Conservation (phyloP, 2,888 invertebrate genomes). For the Gasteruption jaculator region DNA sequence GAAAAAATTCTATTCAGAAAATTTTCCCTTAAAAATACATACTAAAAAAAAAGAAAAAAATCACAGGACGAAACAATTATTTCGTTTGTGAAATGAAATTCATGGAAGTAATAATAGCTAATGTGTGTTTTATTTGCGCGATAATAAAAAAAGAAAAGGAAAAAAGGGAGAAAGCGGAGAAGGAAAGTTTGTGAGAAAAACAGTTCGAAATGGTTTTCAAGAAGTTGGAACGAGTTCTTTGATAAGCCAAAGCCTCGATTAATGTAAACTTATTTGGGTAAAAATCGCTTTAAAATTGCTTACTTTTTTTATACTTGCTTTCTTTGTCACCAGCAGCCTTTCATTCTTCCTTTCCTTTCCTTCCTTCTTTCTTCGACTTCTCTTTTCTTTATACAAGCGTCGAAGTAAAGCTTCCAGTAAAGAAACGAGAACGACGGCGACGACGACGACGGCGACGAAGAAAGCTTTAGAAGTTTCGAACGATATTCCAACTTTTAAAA, state of each 20-base stretch:
- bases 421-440: conserved; percentile 17
- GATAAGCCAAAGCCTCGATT: conserved; percentile 39
- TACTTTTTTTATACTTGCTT: conserved; percentile 26
- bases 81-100: no score
- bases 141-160: no score
- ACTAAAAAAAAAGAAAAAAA: no score
- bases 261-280: conserved; percentile 40
- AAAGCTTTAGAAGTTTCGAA: conserved; percentile 38
- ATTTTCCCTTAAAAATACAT: no score
- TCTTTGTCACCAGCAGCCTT: conserved; percentile 15
- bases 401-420: conserved; percentile 24
- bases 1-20: no score
- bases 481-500: conserved; percentile 49
- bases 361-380: conserved; percentile 19
- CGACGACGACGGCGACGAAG: conserved; percentile 19
- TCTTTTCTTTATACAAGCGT: conserved; percentile 9
- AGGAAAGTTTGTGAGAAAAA: no score
- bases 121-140: no score
- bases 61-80: no score
- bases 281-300: conserved; percentile 43
- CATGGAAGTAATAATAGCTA: no score
- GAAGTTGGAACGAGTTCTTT: no score
- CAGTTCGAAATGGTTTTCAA: no score
- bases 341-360: conserved; percentile 23
- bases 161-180: no score